These are phyloP conservation scores for Melikaiella ostensackeni DNA, from an alignment of 2,888 invertebrate genomes.

Conservation along the genomic window DNA sequence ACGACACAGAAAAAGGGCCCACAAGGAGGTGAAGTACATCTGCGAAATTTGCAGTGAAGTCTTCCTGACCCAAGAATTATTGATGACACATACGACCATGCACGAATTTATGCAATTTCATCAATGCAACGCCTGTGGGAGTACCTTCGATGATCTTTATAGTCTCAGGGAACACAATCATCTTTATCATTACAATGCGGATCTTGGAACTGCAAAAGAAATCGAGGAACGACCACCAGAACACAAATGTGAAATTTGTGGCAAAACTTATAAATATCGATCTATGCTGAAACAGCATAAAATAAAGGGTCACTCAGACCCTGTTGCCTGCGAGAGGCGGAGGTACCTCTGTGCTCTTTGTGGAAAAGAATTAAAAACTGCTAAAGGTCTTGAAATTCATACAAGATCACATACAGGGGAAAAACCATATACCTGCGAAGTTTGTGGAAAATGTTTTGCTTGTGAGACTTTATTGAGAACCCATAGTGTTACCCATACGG, in stretches of 20 bases:
- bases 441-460: slow-evolving; percentile 68
- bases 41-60: slow-evolving; percentile 65
- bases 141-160: slow-evolving; percentile 62
- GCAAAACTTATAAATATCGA: slow-evolving; percentile 67
- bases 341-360: slow-evolving; percentile 67
- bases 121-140: slow-evolving; percentile 68
- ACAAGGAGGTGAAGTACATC: slow-evolving; percentile 59
- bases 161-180: slow-evolving; percentile 66
- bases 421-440: slow-evolving; percentile 67
- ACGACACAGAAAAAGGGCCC: slow-evolving; percentile 61
- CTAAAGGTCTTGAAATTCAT: slow-evolving; percentile 69
- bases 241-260: slow-evolving; percentile 71
- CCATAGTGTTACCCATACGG: slow-evolving; percentile 68
- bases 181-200: slow-evolving; percentile 58
- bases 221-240: slow-evolving; percentile 41
- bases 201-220: slow-evolving; percentile 18
- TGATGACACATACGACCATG: slow-evolving; percentile 67
- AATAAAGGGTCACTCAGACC: slow-evolving; percentile 60
- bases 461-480: slow-evolving; percentile 69
- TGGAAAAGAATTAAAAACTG: slow-evolving; percentile 69
- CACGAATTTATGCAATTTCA: slow-evolving; percentile 69
- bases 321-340: slow-evolving; percentile 51
- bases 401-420: slow-evolving; percentile 71
- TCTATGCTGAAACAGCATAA: slow-evolving; percentile 67
- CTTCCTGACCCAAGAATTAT: slow-evolving; percentile 66